These are phyloP conservation scores for Eupithecia inturbata DNA, from an alignment of 2,888 invertebrate genomes.

Conservation along the genomic window DNA sequence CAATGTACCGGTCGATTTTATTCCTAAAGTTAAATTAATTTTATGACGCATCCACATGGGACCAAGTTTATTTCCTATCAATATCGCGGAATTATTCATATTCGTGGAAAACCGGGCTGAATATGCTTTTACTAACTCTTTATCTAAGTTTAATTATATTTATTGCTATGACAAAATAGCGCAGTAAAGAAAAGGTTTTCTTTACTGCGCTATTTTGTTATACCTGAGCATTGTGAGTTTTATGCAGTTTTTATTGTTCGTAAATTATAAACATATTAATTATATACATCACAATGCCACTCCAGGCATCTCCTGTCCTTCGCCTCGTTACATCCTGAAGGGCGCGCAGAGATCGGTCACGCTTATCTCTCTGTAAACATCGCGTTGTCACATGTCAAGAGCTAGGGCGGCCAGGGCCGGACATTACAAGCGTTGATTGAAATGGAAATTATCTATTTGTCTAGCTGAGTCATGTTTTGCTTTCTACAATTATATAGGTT, in stretches of 20 bases:
- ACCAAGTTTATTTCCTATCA: too few relatives aligned
- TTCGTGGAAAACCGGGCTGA: too few relatives aligned
- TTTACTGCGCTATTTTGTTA: too few relatives aligned
- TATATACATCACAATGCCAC: background rate
- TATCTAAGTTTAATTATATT: too few relatives aligned
- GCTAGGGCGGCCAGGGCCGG: constrained; percentile 44
- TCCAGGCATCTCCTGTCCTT: constrained; percentile 41
- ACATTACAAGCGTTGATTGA: constrained; percentile 40
- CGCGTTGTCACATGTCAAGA: constrained; percentile 53
- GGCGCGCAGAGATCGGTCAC: constrained; percentile 69
- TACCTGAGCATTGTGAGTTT: too few relatives aligned
- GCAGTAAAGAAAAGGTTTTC: too few relatives aligned
- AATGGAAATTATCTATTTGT: constrained; percentile 39
- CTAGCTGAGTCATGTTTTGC: constrained; percentile 14
- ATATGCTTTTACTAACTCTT: too few relatives aligned
- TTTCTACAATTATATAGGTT: background rate
- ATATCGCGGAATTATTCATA: too few relatives aligned
- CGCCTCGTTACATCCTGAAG: constrained; percentile 51
- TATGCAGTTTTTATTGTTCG: background rate
- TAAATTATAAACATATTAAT: background rate
- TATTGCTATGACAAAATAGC: too few relatives aligned
- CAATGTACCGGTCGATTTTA: too few relatives aligned
- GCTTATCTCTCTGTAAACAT: constrained; percentile 74
- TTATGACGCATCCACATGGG: too few relatives aligned
- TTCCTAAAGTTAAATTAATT: too few relatives aligned